These are phyloP conservation scores for Hydrozoanthus gracilis DNA, from an alignment of 92 coral and sea anemone species.

Conservation along the genomic window DNA sequence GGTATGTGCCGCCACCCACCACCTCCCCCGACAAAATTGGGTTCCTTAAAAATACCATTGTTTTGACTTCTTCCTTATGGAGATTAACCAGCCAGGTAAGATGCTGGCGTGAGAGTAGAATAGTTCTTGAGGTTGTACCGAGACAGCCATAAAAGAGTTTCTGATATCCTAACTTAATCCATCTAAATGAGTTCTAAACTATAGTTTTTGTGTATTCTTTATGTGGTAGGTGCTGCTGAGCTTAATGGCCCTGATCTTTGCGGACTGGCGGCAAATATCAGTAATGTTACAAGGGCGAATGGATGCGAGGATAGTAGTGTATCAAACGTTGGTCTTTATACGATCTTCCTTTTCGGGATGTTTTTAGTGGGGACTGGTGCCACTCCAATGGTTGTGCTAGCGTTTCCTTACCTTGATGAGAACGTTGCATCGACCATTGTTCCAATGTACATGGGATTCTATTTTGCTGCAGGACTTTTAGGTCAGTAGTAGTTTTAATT, in stretches of 20 bases:
- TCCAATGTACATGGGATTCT: constrained; percentile 74
- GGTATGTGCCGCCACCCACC: too few species aligned
- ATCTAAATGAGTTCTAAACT: background rate
- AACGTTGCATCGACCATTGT: constrained; percentile 63
- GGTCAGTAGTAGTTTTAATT: constrained; percentile 49
- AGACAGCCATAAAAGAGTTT: too few species aligned
- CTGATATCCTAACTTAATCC: too few species aligned
- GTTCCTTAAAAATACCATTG: too few species aligned
- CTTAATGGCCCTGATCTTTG: constrained; percentile 36
- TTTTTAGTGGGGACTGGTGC: constrained; percentile 63
- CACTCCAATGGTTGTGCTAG: constrained; percentile 66
- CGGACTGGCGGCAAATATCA: background rate
- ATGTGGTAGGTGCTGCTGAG: constrained; percentile 34
- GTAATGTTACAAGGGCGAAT: background rate
- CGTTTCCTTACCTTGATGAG: constrained; percentile 76
- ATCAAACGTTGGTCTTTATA: constrained; percentile 51
- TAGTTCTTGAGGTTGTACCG: too few species aligned
- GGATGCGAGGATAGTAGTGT: constrained; percentile 5
- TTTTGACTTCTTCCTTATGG: too few species aligned
- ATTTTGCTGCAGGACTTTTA: constrained; percentile 62
- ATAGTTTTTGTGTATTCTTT: background rate
- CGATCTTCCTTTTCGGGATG: constrained; percentile 70
- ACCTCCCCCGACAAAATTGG: too few species aligned
- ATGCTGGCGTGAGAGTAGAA: too few species aligned
- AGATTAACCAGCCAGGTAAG: too few species aligned